Percentiles rank a stretch among this genome's conserved stretches.
Conservation (phyloP, 1,140 invertebrate species). For the Cydia amplana region DNA sequence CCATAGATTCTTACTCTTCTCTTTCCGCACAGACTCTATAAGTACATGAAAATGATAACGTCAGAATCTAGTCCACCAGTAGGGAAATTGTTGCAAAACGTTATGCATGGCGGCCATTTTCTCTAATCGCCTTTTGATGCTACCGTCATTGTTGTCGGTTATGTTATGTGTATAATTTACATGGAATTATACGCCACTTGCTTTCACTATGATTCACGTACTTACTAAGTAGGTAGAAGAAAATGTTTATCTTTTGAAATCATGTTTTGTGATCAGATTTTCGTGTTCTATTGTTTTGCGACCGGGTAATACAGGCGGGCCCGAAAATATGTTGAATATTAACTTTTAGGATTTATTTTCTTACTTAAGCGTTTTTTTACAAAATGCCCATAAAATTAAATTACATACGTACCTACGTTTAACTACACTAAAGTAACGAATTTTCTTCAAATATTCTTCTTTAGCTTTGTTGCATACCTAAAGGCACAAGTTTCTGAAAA, state of each 20-base stretch:
- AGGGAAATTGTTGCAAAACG: conserved; percentile 57
- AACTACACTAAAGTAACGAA: no score
- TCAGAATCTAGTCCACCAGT: conserved; percentile 33
- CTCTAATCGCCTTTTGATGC: conserved; percentile 68
- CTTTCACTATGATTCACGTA: conserved; percentile 55
- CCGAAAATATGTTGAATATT: no score
- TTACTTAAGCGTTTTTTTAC: no score
- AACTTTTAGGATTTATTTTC: no score
- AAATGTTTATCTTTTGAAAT: neutral
- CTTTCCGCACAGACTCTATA: no score
- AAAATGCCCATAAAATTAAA: no score
- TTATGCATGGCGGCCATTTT: conserved; percentile 57
- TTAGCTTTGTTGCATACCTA: no score
- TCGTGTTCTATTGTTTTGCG: neutral
- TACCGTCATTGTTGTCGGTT: conserved; percentile 46
- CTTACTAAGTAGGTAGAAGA: neutral
- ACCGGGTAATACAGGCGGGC: no score
- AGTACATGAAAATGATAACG: neutral
- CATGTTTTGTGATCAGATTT: neutral
- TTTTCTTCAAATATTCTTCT: no score
- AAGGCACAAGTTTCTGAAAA: no score
- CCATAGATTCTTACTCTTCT: no score
- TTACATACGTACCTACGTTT: no score
- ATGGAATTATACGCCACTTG: conserved; percentile 56
- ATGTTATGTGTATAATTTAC: conserved; percentile 51